Evolutionary conservation across 2,797 vertebrate genomes (phyloP).

Genomic region (Natrix natrix): DNA sequence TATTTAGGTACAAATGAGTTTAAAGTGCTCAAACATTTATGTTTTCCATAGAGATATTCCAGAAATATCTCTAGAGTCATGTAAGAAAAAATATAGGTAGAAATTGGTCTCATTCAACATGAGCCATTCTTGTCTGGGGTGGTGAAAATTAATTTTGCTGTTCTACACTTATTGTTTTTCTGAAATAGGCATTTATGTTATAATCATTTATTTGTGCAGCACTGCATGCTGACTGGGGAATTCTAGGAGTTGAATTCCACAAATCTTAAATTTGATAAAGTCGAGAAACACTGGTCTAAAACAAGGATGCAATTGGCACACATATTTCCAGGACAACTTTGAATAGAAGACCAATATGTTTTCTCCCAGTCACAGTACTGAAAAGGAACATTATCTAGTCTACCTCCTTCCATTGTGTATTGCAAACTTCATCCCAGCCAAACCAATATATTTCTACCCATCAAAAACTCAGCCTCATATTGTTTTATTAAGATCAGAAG

Average conservation of each 20-base stretch:
- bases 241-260: neutral
- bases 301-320: neutral
- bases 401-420: neutral
- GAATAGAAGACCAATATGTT: neutral
- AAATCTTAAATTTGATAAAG: neutral
- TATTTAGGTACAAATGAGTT: neutral
- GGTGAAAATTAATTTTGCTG: neutral
- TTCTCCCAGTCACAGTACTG: neutral
- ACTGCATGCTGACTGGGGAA: neutral
- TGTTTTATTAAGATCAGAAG: neutral
- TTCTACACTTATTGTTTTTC: neutral
- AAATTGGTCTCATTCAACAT: neutral
- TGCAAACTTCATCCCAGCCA: neutral
- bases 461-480: neutral
- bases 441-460: neutral
- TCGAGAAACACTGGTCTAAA: neutral
- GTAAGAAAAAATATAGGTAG: neutral
- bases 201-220: neutral
- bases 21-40: neutral
- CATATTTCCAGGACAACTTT: neutral
- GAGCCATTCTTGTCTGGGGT: neutral
- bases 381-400: neutral
- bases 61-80: neutral
- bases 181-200: neutral
- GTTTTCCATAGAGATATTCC: neutral